Evolutionary conservation across 2,113 vertebrate genomes (phyloP), one percentile per base, ranked within the genome.

Genomic region (Ciconia maguari): DNA sequence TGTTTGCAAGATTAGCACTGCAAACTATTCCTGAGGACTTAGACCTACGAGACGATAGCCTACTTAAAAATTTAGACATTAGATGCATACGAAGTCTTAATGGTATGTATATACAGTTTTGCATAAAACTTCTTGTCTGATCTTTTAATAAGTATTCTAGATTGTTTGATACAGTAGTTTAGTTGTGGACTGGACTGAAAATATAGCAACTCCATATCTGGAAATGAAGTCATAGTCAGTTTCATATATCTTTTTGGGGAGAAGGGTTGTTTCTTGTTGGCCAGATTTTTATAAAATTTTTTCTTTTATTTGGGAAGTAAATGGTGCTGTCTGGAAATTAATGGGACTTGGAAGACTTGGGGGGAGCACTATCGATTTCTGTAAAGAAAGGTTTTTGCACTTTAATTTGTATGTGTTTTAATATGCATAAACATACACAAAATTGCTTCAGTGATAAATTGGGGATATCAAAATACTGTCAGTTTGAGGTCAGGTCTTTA

Each of bases 21-120:
- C 99, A 99, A 97, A 99, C 98, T 95, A 98, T 99, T 97, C 98
- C 99, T 74, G 98, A 99, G 96, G 98, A 99, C 81, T 96, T 99
- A 97, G 98, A 99, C 69, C 98, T 99, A 77, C 97, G 99, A 95
- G 98, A 99, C 11, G 98, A 99, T 97, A 98, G 97, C 90, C 95
- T 99, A 61, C 97, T 99, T 90, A 98, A 98, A 98, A 98, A 98
- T 96, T 97, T 99, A 97, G 99, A 99, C 96, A 98, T 99, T 97
- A 98, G 98, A 96, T 99, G 99, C 90, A 98, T 99, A 96, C 97
- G 99, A 97, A 99, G 99, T 98, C 98, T 99, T 97, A 99, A 99
- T 94, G 99, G 99, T 99, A 98, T 95, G 96, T 98, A 83, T 93
- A 36, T 89, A 30, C 12, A 58, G 20, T 29, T 89, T 81, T 87